Evolutionary conservation across 2,888 invertebrate species (phyloP).

Genomic region (Carabus problematicus): DNA sequence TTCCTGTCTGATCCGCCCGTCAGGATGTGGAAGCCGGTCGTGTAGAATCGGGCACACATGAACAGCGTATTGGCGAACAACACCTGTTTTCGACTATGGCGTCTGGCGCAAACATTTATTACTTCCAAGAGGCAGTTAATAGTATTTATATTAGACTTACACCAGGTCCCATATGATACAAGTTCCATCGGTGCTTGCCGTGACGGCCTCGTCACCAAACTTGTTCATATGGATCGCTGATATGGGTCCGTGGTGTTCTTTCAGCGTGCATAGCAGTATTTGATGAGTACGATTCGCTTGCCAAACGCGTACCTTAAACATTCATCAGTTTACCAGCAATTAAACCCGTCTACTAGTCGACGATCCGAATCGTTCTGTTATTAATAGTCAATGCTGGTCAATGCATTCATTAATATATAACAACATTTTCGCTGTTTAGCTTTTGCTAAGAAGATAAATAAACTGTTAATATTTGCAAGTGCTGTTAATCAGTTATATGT

Average conservation of each 20-base stretch:
- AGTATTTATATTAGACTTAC: no score
- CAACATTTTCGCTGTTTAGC: no score
- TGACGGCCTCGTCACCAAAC: constrained; percentile 82
- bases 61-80: constrained; percentile 87
- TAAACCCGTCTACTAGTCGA: no score
- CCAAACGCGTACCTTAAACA: constrained; percentile 76
- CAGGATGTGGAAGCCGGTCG: constrained; percentile 77
- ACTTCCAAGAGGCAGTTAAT: no score
- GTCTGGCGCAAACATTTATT: constrained; percentile 59
- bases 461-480: no score
- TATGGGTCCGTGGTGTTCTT: constrained; percentile 91
- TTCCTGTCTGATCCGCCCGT: constrained; percentile 88
- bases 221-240: constrained; percentile 81
- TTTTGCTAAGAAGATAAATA: no score
- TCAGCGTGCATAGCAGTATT: constrained; percentile 75
- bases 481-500: no score
- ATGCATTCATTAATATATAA: no score
- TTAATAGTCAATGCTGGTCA: no score
- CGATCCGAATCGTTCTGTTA: no score
- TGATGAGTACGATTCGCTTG: constrained; percentile 73
- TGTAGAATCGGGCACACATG: constrained; percentile 77
- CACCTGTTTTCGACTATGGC: constrained; percentile 77
- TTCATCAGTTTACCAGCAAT: no score
- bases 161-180: constrained; percentile 92
- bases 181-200: constrained; percentile 90